Base-by-base conservation (phyloP, 2,113 vertebrate genomes). In the Rynchops niger region DNA sequence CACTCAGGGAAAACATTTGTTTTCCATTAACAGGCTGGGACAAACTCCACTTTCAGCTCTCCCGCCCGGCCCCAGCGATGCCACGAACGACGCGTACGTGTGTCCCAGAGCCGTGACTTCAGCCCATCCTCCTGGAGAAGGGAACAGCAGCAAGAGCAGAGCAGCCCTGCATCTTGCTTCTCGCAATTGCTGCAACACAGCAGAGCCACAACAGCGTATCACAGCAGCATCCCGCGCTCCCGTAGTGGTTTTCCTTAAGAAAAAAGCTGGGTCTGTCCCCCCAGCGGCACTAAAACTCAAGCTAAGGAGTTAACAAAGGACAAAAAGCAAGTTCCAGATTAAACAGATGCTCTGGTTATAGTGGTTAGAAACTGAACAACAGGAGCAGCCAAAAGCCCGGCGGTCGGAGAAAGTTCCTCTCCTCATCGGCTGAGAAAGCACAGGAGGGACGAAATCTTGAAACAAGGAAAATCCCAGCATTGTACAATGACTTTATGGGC, bases 201-300 rank as follows among this genome's bases (percentile, higher is more conserved):
- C 71, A 25, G 53, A 58, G 77, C 49, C 77, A 11, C 0, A 0
- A 27, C 1, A 0, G 66, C 40, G 27, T 25, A 4, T 13, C 42
- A 0, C 53, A 5, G 53, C 74, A 6, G 61, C 59, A 9, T 10
- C 42, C 47, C 3, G 1, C 47, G 6, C 43, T 45, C 32, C 74
- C 69, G 56, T 2, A 1, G 52, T 16, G 47, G 29, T 18, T 45
- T 78, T 45, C 42, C 13, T 7, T 8, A 34, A 40, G 52, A 9
- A 53, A 69, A 61, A 43, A 72, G 5, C 42, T 9, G 38, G 11
- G 15, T 18, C 42, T 71, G 50, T 76, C 43, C 69, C 34, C 36
- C 18, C 43, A 45, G 42, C 6, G 1, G 21, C 61, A 79, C 49
- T 29, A 65, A 58, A 77, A 11, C 50, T 80, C 32, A 4, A 2